Base-by-base conservation (phyloP, 1,140 invertebrate species). In the Hyposmocoma kahamanoa region DNA sequence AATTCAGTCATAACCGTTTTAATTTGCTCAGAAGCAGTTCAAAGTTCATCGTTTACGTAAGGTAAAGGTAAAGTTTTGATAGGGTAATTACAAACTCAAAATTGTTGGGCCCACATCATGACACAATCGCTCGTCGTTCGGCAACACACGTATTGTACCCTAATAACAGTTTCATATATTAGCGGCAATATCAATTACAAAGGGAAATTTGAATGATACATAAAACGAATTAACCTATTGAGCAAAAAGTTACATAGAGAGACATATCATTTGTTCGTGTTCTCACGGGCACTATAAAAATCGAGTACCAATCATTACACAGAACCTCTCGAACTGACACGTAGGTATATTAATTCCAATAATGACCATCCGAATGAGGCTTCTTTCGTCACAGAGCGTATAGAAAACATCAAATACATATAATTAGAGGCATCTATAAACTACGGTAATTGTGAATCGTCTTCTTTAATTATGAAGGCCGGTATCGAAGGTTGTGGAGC, bases 391-490 rank as follows among this genome's bases (percentile, higher is more conserved):
- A 84, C 76, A 77, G 53, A 47, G 44, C 70, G 74, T 76, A 79
- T 81, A 82, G 78, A 82, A 82, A 84, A 82, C 78, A 79, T 75
- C 74, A 80, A 84, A 84, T 77, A 79, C 66, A 79, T 84, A 79
- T 84, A 82, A 84, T 84, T 82, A 84, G 67, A 75, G 66, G 66
- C 59, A 71, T 84, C 71, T 75, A 80, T 82, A 79, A 80, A 81
- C 68, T 79, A 79, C 73, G 76, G 77, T 79, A 77, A 83, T 83
- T 76, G 73, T 73, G 68, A 68, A 51, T 44, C 66, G 60, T 81
- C 62, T 72, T 84, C 77, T 77, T 80, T 84, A 84, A 84, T 84
- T 84, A 82, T 62, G 71, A 77, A 73, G 62, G 71, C 70, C 67
- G 71, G 50, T 64, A 56, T 53, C 45, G 72, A 73, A 72, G 70